Conservation (phyloP, 53 echinoderm and acorn worm genomes). For the Antedon mediterranea region DNA sequence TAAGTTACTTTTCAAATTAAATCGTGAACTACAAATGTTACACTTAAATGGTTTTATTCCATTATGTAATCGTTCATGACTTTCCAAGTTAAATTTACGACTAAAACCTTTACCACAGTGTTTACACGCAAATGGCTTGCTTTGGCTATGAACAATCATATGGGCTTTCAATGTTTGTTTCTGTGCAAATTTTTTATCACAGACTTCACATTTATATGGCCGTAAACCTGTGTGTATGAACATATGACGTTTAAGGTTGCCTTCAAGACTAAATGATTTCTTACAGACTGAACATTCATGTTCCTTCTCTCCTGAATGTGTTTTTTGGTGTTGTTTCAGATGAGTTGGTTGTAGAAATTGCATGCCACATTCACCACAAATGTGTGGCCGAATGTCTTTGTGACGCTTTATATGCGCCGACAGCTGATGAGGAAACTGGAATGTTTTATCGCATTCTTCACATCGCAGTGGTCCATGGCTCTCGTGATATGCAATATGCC, state of each 20-base stretch:
- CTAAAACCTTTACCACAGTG: slow-evolving; percentile 32
- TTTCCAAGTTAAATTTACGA: slow-evolving; percentile 28
- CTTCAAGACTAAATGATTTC: slow-evolving; percentile 23
- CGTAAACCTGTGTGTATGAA: slow-evolving; percentile 20
- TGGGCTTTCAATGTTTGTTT: slow-evolving; percentile 36
- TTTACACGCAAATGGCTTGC: slow-evolving; percentile 25
- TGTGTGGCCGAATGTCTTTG: slow-evolving; percentile 26
- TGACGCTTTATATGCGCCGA: slow-evolving; percentile 26
- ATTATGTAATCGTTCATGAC: slow-evolving; percentile 29
- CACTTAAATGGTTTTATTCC: slow-evolving; percentile 36
- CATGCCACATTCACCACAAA: slow-evolving; percentile 34
- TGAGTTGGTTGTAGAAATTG: slow-evolving; percentile 34
- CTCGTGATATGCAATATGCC: slow-evolving; percentile 7
- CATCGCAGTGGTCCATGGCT: slow-evolving; percentile 5
- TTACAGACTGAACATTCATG: slow-evolving; percentile 19
- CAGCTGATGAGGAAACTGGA: slow-evolving; percentile 31
- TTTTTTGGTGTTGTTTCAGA: slow-evolving; percentile 29
- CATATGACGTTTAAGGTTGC: slow-evolving; percentile 27
- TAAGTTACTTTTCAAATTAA: slow-evolving; percentile 30
- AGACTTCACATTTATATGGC: slow-evolving; percentile 32
- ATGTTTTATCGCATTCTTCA: slow-evolving; percentile 21
- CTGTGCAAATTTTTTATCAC: slow-evolving; percentile 27
- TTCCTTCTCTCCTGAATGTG: slow-evolving; percentile 25
- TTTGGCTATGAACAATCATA: slow-evolving; percentile 32
- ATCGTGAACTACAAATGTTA: slow-evolving; percentile 16